These are phyloP conservation scores for Drosophila pallidifrons DNA, from an alignment of 1,140 invertebrate genomes.

Conservation along the genomic window DNA sequence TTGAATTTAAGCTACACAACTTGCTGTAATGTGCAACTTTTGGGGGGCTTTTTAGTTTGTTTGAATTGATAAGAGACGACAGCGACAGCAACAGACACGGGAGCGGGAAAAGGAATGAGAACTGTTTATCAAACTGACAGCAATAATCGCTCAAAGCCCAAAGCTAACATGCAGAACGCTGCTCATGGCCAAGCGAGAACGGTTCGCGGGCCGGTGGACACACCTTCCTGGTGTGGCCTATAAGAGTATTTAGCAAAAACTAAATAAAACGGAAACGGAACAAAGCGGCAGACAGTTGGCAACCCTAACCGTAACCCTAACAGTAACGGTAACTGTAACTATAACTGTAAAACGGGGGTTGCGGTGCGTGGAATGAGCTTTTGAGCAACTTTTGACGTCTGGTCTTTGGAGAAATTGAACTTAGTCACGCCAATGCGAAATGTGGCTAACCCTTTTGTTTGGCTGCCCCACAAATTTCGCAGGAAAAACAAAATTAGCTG, in stretches of 20 bases:
- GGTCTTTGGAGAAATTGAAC: constrained; percentile 68
- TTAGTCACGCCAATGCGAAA: constrained; percentile 74
- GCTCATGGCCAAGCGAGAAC: constrained; percentile 51
- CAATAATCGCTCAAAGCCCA: constrained; percentile 70
- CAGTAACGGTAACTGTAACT: constrained; percentile 19
- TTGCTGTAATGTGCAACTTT: constrained; percentile 38
- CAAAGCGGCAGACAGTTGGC: constrained; percentile 68
- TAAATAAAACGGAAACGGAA: constrained; percentile 65
- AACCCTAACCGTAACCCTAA: constrained; percentile 30
- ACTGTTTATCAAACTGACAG: constrained; percentile 73
- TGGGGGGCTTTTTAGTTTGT: constrained; percentile 32
- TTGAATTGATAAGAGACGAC: constrained; percentile 55
- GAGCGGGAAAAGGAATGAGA: constrained; percentile 20
- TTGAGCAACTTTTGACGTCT: constrained; percentile 50
- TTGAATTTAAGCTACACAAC: constrained; percentile 10
- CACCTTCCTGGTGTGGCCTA: constrained; percentile 53
- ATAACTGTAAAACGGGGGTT: background rate
- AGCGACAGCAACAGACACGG: background rate
- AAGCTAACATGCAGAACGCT: constrained; percentile 34
- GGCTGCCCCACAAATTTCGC: constrained; percentile 54
- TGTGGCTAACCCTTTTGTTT: constrained; percentile 59
- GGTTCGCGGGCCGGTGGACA: constrained; percentile 58
- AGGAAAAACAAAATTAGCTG: constrained; percentile 73
- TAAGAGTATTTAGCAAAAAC: constrained; percentile 28
- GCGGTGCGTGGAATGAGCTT: constrained; percentile 14